Percentiles rank a stretch among this genome's conserved stretches.
These are phyloP conservation scores for Drosophila trichaetosa DNA, from an alignment of 2,888 invertebrate genomes.

Conservation along the genomic window DNA sequence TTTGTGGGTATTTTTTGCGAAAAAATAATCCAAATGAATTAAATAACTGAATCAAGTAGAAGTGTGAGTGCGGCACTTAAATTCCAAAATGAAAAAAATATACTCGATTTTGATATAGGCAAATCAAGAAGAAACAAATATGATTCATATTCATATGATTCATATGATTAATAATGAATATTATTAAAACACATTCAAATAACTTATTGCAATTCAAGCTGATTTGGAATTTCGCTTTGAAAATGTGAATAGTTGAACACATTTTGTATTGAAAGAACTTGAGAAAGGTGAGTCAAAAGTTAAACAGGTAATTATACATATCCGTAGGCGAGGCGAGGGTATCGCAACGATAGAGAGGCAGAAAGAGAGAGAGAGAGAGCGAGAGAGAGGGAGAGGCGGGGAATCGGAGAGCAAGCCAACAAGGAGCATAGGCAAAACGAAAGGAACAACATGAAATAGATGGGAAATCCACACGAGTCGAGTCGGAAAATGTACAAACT, in stretches of 20 bases:
- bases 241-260: background rate
- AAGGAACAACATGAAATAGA: background rate
- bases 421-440: conserved; percentile 1
- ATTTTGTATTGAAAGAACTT: background rate
- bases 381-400: no score
- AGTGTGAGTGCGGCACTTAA: background rate
- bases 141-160: no score
- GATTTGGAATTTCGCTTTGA: background rate
- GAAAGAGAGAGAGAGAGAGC: background rate
- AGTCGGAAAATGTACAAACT: conserved; percentile 62
- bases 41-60: background rate
- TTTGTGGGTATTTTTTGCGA: background rate
- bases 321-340: conserved; percentile 8
- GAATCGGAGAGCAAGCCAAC: background rate
- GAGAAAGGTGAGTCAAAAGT: background rate
- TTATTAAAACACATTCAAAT: background rate
- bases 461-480: conserved; percentile 25
- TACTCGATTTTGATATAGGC: background rate
- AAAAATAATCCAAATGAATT: background rate
- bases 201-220: background rate
- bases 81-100: background rate
- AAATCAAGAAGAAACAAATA: background rate
- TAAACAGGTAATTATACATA: conserved; percentile 34
- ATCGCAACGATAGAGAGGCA: background rate
- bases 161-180: no score